Evolutionary conservation across 2,797 vertebrate genomes (phyloP).

Genomic region (Acipenser ruthenus): DNA sequence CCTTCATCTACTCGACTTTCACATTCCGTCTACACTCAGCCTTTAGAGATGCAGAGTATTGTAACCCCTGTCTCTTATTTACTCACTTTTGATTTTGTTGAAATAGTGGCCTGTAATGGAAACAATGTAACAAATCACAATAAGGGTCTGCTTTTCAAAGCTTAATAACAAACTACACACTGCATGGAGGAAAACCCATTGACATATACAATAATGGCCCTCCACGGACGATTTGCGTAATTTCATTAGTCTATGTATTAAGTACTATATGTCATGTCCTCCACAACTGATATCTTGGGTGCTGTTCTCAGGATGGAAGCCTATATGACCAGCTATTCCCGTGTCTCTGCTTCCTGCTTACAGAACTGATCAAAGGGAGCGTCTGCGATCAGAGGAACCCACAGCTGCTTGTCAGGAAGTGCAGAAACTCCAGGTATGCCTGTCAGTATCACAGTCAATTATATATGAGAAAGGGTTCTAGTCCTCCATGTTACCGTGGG

Average conservation of each 20-base stretch:
- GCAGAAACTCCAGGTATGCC: neutral
- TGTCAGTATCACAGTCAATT: neutral
- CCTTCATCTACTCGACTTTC: neutral
- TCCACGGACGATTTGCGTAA: too few species aligned
- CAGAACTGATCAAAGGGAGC: neutral
- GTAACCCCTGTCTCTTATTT: neutral
- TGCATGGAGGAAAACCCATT: neutral
- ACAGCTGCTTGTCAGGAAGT: slow-evolving; percentile 1
- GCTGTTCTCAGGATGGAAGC: neutral
- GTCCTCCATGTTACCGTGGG: too few species aligned
- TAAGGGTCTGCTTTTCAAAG: neutral
- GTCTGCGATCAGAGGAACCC: neutral
- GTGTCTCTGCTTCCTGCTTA: slow-evolving; percentile 1
- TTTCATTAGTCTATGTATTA: neutral
- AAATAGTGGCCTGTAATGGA: neutral
- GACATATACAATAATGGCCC: neutral
- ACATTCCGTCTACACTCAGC: neutral
- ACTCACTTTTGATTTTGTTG: neutral
- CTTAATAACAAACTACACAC: neutral
- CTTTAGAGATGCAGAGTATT: neutral
- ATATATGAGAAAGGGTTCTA: too few species aligned
- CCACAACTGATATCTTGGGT: neutral
- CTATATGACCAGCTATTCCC: neutral
- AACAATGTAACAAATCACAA: too few species aligned
- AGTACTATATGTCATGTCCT: neutral